Base-by-base conservation (phyloP, 2,113 vertebrate genomes). In the Ptyas mucosa region DNA sequence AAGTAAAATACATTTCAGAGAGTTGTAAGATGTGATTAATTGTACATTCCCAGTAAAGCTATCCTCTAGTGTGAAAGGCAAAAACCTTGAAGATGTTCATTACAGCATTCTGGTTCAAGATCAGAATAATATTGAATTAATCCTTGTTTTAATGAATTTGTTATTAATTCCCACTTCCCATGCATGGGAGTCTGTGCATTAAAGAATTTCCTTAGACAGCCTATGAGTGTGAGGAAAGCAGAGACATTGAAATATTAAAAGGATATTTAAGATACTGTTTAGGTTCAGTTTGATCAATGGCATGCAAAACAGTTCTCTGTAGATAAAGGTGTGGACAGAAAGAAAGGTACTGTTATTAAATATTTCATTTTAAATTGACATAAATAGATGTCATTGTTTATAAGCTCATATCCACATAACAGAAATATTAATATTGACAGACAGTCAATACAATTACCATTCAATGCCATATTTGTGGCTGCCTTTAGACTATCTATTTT, bases 21-120 rank as follows among this genome's bases (percentile, higher is more conserved):
- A 94, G n/a, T 88, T 46, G 51, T 95, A 87, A 93, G 49, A 64
- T 94, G 7, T 91, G 86, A 75, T 88, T 93, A 93, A 88, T 85
- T 93, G 54, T 49, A 53, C 93, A 91, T 54, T 89, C n/a, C 26
- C 43, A 93, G 34, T 55, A 91, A 87, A 85, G 24, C 26, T 18
- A 51, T 85, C 23, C 91, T 94, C 14, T 91, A 49, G n/a, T 95
- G 46, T 95, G 87, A 43, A 91, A 95, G 88, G 92, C 29, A 89
- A 34, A 43, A 89, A 61, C 87, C 57, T 91, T 91, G 39, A 93
- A 93, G 55, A 91, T 81, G 69, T 51, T 89, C 29, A 91, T 93
- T 85, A 18, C 1, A 91, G 34, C 55, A 52, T 86, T 86, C 43
- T 85, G 85, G n/a, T 54, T 43, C n/a, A 64, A 89, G 89, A n/a